Evolutionary conservation across 2,797 vertebrate genomes (phyloP).

Genomic region (Parauchenoglanis ngamensis): DNA sequence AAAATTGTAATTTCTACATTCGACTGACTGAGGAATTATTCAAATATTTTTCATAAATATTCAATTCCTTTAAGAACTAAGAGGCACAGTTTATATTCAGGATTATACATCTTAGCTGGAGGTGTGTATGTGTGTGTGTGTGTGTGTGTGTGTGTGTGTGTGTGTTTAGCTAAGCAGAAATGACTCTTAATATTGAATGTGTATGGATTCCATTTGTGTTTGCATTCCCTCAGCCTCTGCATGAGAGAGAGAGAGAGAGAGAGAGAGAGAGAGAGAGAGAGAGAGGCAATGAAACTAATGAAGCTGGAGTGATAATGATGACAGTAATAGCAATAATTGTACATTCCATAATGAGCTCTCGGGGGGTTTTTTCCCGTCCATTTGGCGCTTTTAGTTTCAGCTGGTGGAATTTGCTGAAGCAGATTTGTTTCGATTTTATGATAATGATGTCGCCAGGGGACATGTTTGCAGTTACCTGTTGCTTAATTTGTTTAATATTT

Average conservation of each 20-base stretch:
- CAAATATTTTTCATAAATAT: not conserved
- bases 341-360: constrained; percentile 42
- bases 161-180: constrained; percentile 19
- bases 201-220: constrained; percentile 21
- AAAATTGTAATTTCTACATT: not conserved
- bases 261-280: not conserved
- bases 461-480: constrained; percentile 6
- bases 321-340: constrained; percentile 35
- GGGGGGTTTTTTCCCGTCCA: constrained; percentile 22
- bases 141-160: not conserved
- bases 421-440: constrained; percentile 24
- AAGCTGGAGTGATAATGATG: constrained; percentile 34
- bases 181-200: not conserved
- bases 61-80: not conserved
- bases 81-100: not conserved
- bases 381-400: constrained; percentile 28
- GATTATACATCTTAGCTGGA: not conserved
- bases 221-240: constrained; percentile 7
- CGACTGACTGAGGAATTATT: not conserved
- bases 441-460: constrained; percentile 14
- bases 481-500: not conserved
- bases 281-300: constrained; percentile 18
- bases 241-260: not conserved
- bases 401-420: constrained; percentile 23
- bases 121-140: constrained; percentile 3